Evolutionary conservation across 2,113 vertebrate species (phyloP).

Genomic region (Bubalus kerabau): DNA sequence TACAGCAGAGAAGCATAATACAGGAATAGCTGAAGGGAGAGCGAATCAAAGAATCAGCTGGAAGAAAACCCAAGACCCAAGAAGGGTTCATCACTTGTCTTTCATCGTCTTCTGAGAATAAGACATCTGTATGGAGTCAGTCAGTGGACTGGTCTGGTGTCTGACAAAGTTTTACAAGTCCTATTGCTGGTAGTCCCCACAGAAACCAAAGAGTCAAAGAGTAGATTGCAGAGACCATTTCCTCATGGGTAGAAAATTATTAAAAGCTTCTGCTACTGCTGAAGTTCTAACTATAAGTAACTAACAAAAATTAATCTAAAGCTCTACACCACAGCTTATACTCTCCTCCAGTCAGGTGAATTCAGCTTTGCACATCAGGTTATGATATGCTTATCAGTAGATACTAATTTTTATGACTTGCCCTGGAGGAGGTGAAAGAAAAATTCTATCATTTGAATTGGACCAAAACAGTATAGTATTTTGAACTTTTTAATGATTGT

Average conservation of each 20-base stretch:
- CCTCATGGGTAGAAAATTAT: not conserved
- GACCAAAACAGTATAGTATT: not conserved
- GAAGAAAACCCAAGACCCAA: not conserved
- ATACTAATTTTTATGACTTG: not conserved
- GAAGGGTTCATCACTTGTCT: not conserved
- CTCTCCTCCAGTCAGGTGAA: not conserved
- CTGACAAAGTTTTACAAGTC: not conserved
- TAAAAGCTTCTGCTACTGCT: not conserved
- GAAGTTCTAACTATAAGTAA: not conserved
- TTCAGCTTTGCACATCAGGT: not conserved
- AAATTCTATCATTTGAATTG: not conserved
- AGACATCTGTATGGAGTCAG: not conserved
- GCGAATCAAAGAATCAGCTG: not conserved
- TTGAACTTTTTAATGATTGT: not conserved
- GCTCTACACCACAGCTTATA: not conserved
- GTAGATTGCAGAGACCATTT: not conserved
- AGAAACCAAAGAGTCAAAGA: constrained; percentile 15
- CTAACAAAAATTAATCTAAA: not conserved
- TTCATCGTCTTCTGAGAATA: not conserved
- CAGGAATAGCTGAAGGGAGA: not conserved
- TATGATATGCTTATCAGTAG: not conserved
- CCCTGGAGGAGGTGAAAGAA: not conserved
- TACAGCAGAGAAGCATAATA: not conserved
- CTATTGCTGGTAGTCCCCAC: not conserved
- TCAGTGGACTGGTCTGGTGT: not conserved